Evolutionary conservation across 2,888 invertebrate genomes (phyloP), one percentile per base, ranked within the genome.

Genomic region (Tachina grossa): DNA sequence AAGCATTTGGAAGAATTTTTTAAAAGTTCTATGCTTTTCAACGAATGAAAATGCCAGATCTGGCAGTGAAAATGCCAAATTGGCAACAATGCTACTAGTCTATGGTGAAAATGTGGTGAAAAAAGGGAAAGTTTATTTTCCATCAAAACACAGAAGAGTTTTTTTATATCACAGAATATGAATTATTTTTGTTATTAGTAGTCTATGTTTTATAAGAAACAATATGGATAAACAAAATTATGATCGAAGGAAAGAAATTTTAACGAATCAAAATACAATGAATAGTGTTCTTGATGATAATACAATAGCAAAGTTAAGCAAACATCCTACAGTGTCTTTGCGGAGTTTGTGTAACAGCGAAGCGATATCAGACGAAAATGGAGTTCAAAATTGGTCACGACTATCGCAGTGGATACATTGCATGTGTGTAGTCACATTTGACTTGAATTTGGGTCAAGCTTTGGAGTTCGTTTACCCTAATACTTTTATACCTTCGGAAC

Each of bases 391-490:
- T 78, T 97, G 97, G 96, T 95, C 95, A 90, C 94, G 94, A 90
- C 96, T 97, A 93, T 95, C 96, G 79, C 97, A 98, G 92, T 99
- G 99, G 99, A 94, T 99, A 88, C 97, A 99, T 92, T 99, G 98
- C 91, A 96, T 99, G 89, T 99, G 99, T 93, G 97, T 99, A 85
- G 99, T 99, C 69, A 99, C 99, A 11, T 99, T 99, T 93, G 99
- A 99, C 94, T 94, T 99, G 89, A 99, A 99, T 94, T 94, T 99
- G 80, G 99, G 99, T 16, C 99, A 99, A 93, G 91, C 91, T 0
- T 85, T 91, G 43, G 91, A 91, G 72, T 90, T 88, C 69, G 89
- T 92, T 11, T 91, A 92, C 84, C 92, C 92, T n/a, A 87, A 88
- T 6, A 74, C 89, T 63, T 90, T 97, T 39, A 94, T 94, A 87